Evolutionary conservation across 2,797 vertebrate genomes (phyloP), one percentile per base, ranked within the genome.

Genomic region (Lagorchestes hirsutus): DNA sequence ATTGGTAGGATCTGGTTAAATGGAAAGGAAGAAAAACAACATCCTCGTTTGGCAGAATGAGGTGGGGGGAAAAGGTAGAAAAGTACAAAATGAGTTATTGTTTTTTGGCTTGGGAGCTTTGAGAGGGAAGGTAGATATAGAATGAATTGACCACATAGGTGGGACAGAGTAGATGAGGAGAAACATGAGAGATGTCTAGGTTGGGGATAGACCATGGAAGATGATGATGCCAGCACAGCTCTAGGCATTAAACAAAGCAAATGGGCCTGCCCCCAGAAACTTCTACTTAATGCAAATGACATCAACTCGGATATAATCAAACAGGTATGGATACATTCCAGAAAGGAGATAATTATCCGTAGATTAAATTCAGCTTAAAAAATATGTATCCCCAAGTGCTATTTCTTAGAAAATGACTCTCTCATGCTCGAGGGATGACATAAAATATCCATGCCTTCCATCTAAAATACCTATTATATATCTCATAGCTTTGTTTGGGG

Each of bases 401-500:
- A 13, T 16, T n/a, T 90, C 56, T 29, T n/a, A 54, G 10, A 54
- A 13, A 82, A 50, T 91, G 46, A 95, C 31, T 82, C 1, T 91
- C 50, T 92, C 54, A 87, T 29, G 59, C 10, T 24, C 27, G 52
- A 91, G 94, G 27, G 27, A 50, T 94, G 54, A 92, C 31, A 96
- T 55, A 46, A 87, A 87, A 82, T 46, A 82, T 94, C 55, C n/a
- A 54, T 90, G 31, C 34, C 12, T 87, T 96, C 56, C 31, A 93
- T 87, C 74, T 55, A 54, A 54, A 9, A 5, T 58, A 4, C 40
- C 90, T n/a, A n/a, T 67, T 46, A 93, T 2, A 58, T 2, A 5
- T n/a, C 55, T 92, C 18, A 9, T 1, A 31, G 46, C 5, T 22
- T 4, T 92, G 2, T 55, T 82, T 40, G 3, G 16, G 55, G 50